These are phyloP conservation scores for Hesperophylax magnus DNA, from an alignment of 1,140 invertebrate genomes.

Conservation along the genomic window DNA sequence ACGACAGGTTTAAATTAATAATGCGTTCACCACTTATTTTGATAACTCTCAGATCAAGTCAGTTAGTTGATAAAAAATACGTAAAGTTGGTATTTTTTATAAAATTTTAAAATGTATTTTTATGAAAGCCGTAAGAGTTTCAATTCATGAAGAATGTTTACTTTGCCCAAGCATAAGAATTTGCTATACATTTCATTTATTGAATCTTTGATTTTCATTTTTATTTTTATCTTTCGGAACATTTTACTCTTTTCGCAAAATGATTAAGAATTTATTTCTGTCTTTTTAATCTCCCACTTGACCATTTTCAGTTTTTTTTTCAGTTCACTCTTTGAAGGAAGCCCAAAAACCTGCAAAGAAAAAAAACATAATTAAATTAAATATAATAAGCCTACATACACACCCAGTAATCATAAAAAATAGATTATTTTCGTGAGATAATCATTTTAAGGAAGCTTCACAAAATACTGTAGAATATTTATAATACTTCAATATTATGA, in stretches of 20 bases:
- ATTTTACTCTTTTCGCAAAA: constrained; percentile 32
- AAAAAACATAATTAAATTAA: no score
- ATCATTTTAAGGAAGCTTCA: no score
- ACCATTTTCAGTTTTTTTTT: no score
- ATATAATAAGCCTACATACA: no score
- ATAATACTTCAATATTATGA: no score
- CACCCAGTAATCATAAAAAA: no score
- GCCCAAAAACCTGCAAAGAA: no score
- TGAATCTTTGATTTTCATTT: constrained; percentile 39
- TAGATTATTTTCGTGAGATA: no score
- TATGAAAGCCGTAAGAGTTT: not conserved
- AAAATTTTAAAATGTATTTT: not conserved
- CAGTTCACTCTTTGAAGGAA: no score
- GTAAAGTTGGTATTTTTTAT: not conserved
- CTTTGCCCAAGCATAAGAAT: not conserved
- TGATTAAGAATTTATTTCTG: not conserved
- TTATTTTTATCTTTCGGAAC: constrained; percentile 48
- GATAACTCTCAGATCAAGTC: not conserved
- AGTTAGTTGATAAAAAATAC: not conserved
- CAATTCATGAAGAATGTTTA: not conserved
- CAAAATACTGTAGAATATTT: no score
- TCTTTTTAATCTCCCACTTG: not conserved
- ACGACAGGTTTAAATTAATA: no score
- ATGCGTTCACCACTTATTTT: no score
- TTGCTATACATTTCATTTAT: not conserved